phyloP scores from a whole-genome alignment of 2,888 invertebrate species.

The Meganola albula region DNA sequence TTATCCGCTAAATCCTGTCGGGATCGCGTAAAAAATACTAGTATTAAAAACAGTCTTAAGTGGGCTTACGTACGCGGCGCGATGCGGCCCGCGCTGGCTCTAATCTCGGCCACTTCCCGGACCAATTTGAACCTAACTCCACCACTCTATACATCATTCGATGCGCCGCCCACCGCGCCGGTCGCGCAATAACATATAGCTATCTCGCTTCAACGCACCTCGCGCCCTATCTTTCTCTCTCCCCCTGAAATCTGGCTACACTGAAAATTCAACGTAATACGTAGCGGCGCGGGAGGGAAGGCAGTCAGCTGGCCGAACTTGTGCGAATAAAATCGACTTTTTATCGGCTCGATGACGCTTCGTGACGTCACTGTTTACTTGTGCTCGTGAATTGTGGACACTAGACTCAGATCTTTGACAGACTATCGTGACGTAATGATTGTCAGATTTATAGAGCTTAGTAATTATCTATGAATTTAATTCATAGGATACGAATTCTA shows the following conservation, averaged over 20 bases:
- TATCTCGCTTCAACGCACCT: constrained; percentile 43
- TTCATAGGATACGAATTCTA: too few species aligned
- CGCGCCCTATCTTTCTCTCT: constrained; percentile 35
- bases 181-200: constrained; percentile 41
- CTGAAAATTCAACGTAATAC: constrained; percentile 63
- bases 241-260: constrained; percentile 64
- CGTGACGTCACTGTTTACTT: constrained; percentile 77
- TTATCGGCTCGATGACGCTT: constrained; percentile 74
- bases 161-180: constrained; percentile 71
- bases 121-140: constrained; percentile 86
- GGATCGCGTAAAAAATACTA: constrained; percentile 80
- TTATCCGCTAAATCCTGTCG: constrained; percentile 77
- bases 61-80: constrained; percentile 81
- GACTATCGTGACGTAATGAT: constrained; percentile 43
- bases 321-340: constrained; percentile 77
- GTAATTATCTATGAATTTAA: too few species aligned
- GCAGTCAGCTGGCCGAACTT: constrained; percentile 77
- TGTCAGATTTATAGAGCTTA: constrained; percentile 18
- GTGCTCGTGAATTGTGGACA: constrained; percentile 52
- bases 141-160: constrained; percentile 85
- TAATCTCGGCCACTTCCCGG: constrained; percentile 87
- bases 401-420: constrained; percentile 38
- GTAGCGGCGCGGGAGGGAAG: constrained; percentile 45
- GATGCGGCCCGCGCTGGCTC: constrained; percentile 81
- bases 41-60: constrained; percentile 86